Percentiles rank a stretch among this genome's conserved stretches.
Conservation (phyloP, 1,140 invertebrate genomes). For the Papilio machaon region DNA sequence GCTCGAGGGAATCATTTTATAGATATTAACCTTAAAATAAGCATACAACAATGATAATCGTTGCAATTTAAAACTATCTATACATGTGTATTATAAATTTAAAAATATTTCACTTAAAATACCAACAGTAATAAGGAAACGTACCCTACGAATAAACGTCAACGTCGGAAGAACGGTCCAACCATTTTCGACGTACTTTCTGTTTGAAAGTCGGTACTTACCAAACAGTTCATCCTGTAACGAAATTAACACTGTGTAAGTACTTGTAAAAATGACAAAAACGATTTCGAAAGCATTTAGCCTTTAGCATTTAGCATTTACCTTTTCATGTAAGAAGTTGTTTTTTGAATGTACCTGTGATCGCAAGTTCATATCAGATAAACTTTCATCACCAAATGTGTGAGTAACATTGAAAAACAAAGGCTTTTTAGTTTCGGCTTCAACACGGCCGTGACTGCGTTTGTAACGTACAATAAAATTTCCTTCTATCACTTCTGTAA, state of each 20-base stretch:
- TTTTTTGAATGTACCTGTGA: neutral
- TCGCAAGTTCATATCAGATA: neutral
- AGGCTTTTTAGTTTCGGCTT: constrained; percentile 28
- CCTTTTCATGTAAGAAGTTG: neutral
- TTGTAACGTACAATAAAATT: constrained; percentile 41
- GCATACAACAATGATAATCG: neutral
- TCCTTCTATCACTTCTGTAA: constrained; percentile 47
- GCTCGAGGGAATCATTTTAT: constrained; percentile 56
- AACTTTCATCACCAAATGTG: neutral
- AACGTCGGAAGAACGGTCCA: constrained; percentile 56
- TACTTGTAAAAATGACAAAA: neutral
- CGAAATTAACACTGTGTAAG: neutral
- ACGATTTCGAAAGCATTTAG: neutral
- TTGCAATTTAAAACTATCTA: neutral
- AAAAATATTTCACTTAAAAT: neutral
- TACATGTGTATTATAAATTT: neutral
- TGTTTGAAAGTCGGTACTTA: constrained; percentile 54
- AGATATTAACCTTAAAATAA: constrained; percentile 56
- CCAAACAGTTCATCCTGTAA: constrained; percentile 40
- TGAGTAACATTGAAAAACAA: constrained; percentile 41
- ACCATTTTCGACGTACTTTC: constrained; percentile 59
- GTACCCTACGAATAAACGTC: constrained; percentile 58
- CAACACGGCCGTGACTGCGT: neutral
- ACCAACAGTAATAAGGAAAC: neutral
- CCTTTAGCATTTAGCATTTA: no score